These are phyloP conservation scores for Sus cebifrons DNA, from an alignment of 2,797 vertebrate genomes.

Conservation along the genomic window DNA sequence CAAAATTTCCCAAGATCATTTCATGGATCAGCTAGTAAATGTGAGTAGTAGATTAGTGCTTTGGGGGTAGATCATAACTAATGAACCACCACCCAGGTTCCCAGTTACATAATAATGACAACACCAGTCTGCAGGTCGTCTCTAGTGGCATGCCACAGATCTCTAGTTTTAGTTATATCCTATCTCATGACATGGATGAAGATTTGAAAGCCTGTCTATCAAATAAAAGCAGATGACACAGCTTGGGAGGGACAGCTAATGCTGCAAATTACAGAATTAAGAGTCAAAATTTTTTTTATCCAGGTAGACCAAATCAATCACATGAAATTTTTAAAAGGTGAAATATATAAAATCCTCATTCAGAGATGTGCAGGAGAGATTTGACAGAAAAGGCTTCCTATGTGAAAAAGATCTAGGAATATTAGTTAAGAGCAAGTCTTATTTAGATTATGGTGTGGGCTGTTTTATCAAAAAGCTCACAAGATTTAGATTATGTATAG, in stretches of 20 bases:
- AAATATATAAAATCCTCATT: neutral
- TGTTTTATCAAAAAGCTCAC: slow-evolving; percentile 13
- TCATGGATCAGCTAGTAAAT: neutral
- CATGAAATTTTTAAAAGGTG: neutral
- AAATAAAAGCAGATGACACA: neutral
- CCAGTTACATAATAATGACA: neutral
- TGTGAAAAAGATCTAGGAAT: slow-evolving; percentile 25
- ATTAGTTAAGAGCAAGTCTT: neutral
- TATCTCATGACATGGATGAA: neutral
- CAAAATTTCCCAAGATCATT: slow-evolving; percentile 5
- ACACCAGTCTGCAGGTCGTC: too few species aligned
- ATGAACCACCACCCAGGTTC: neutral
- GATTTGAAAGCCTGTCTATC: neutral
- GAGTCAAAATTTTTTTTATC: neutral
- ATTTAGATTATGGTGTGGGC: neutral
- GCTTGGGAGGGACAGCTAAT: neutral
- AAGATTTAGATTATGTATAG: neutral
- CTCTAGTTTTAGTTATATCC: neutral
- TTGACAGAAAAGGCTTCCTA: neutral
- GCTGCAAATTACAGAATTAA: neutral
- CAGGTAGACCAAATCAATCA: neutral
- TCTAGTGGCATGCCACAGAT: neutral
- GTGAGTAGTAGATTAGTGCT: neutral
- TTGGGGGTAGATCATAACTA: neutral
- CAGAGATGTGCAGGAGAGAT: neutral